phyloP scores from a whole-genome alignment of 2,113 vertebrate species.

The Hypomesus transpacificus region DNA sequence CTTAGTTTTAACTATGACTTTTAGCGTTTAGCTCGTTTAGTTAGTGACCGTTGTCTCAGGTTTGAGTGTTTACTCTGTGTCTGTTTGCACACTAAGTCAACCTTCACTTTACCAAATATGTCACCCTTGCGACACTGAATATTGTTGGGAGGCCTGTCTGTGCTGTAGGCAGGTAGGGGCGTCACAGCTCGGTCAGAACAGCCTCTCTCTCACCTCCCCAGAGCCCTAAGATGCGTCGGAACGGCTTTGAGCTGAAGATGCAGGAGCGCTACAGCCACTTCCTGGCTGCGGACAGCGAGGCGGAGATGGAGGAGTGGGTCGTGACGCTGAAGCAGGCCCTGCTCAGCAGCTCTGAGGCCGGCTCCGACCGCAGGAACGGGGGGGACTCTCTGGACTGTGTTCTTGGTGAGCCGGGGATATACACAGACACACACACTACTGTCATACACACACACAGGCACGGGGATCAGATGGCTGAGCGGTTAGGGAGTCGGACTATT shows the following conservation, averaged over 20 bases:
- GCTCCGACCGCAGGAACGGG: constrained; percentile 82
- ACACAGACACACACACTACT: background rate
- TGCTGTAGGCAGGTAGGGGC: no score
- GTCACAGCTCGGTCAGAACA: background rate
- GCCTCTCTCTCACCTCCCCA: constrained; percentile 43
- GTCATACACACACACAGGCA: background rate
- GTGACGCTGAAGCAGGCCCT: constrained; percentile 86
- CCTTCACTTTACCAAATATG: no score
- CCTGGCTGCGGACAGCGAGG: constrained; percentile 90
- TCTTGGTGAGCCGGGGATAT: constrained; percentile 57
- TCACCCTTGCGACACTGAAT: background rate
- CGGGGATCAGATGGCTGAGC: no score
- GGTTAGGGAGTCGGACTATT: no score
- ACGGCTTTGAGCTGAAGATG: constrained; percentile 94
- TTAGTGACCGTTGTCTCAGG: no score
- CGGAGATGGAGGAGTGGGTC: constrained; percentile 98
- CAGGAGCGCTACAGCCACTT: constrained; percentile 96
- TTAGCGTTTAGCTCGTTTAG: no score
- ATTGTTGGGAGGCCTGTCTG: background rate
- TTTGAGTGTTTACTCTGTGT: no score
- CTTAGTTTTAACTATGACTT: no score
- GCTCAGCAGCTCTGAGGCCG: constrained; percentile 81
- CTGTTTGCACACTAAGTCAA: no score
- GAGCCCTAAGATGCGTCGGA: constrained; percentile 92
- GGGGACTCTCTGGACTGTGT: constrained; percentile 73